A percentile compares a stretch with the other conserved stretches of the same genome.
Evolutionary conservation across 2,113 vertebrate genomes (phyloP).

Genomic region (Diadophis punctatus): DNA sequence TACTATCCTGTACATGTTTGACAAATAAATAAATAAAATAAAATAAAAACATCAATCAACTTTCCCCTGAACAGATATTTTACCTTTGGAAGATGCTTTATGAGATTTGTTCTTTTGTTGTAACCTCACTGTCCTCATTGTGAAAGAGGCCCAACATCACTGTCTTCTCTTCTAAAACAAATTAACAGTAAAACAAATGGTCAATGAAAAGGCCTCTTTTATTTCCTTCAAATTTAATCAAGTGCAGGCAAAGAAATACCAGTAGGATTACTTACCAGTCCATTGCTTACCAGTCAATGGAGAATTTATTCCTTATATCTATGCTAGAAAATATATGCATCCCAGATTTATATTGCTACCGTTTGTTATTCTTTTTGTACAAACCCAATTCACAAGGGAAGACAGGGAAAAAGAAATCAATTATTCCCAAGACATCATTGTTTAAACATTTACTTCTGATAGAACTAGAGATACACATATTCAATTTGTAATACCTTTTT

Average conservation of each 20-base stretch:
- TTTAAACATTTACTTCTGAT: not conserved
- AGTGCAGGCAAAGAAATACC: not conserved
- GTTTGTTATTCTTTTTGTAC: not conserved
- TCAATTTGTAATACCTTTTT: not conserved
- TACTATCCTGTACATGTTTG: too few relatives aligned
- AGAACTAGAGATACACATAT: not conserved
- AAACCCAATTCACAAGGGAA: not conserved
- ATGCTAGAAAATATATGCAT: not conserved
- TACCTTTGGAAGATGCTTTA: not conserved
- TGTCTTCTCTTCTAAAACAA: not conserved
- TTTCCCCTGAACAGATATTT: not conserved
- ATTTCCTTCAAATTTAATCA: not conserved
- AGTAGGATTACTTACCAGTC: too few relatives aligned
- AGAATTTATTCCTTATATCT: not conserved
- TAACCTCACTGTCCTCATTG: not conserved
- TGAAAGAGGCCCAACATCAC: not conserved
- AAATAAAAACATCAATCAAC: too few relatives aligned
- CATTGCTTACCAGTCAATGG: not conserved
- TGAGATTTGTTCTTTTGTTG: not conserved
- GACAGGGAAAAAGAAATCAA: not conserved
- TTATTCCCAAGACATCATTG: not conserved
- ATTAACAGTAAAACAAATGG: not conserved
- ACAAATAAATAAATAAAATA: too few relatives aligned
- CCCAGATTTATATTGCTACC: not conserved
- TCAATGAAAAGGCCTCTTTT: not conserved